These are phyloP conservation scores for Brachylomia viminalis DNA, from an alignment of 2,888 invertebrate species.

Conservation along the genomic window DNA sequence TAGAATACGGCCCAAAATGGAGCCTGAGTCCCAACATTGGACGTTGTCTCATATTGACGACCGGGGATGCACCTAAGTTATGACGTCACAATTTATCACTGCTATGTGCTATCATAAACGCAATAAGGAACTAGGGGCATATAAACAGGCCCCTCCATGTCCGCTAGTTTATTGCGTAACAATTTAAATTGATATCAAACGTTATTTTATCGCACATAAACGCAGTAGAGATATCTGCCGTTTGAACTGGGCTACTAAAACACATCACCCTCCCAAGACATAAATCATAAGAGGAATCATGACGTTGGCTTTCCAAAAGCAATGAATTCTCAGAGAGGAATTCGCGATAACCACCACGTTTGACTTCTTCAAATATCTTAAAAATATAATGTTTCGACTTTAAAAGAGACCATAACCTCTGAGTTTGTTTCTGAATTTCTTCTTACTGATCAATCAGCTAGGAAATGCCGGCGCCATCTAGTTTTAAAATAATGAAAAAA, in stretches of 20 bases:
- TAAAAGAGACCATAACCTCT: background rate
- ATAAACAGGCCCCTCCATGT: slow-evolving; percentile 55
- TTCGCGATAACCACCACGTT: background rate
- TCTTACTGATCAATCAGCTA: too few relatives aligned
- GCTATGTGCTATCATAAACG: slow-evolving; percentile 18
- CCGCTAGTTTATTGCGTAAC: slow-evolving; percentile 44
- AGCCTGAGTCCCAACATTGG: too few relatives aligned
- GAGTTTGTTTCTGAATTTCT: background rate
- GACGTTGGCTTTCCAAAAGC: background rate
- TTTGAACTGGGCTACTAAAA: background rate
- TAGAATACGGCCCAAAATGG: background rate
- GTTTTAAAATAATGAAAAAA: too few relatives aligned
- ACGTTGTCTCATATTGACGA: background rate
- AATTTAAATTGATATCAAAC: slow-evolving; percentile 36
- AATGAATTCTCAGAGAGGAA: background rate
- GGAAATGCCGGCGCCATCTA: too few relatives aligned
- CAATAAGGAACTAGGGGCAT: slow-evolving; percentile 39
- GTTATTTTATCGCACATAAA: slow-evolving; percentile 25
- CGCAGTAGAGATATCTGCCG: slow-evolving; percentile 11
- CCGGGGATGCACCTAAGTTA: background rate
- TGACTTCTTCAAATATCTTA: background rate
- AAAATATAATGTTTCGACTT: background rate
- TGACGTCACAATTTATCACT: slow-evolving; percentile 14
- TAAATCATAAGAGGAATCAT: background rate
- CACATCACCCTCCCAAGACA: background rate